Evolutionary conservation across 2,113 vertebrate genomes (phyloP).

Genomic region (Ardeotis arabs): DNA sequence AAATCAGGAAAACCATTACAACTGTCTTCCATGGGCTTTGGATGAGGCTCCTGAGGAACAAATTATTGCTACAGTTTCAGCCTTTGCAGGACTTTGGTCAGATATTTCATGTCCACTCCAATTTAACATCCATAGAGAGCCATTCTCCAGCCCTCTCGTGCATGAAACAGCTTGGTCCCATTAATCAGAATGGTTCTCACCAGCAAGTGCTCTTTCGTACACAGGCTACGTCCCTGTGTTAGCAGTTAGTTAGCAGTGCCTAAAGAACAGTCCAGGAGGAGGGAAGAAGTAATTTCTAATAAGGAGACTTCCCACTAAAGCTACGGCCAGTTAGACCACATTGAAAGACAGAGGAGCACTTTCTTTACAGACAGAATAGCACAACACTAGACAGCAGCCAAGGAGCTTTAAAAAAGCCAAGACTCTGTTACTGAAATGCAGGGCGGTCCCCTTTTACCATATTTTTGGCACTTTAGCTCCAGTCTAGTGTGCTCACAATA

Average conservation of each 20-base stretch:
- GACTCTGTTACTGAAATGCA: slow-evolving; percentile 10
- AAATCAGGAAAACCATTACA: neutral
- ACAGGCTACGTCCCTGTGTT: too few relatives aligned
- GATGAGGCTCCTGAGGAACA: neutral
- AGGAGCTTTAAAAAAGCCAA: slow-evolving; percentile 38
- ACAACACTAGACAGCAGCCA: neutral
- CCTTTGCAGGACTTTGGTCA: neutral
- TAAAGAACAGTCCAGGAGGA: neutral
- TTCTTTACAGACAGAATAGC: neutral
- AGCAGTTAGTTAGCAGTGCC: neutral
- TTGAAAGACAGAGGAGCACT: neutral
- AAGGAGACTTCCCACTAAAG: neutral
- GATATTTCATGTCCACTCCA: neutral
- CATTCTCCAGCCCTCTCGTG: neutral
- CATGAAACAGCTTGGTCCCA: neutral
- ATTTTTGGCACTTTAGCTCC: neutral
- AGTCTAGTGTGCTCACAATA: neutral
- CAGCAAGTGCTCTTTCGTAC: neutral
- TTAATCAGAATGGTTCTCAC: neutral
- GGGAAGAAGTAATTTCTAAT: neutral
- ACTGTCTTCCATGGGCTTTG: neutral
- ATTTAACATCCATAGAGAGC: neutral
- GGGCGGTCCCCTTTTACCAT: slow-evolving; percentile 22
- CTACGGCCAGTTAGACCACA: neutral
- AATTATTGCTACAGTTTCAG: neutral